Evolutionary conservation across 2,797 vertebrate species (phyloP).

Genomic region (Tachyglossus aculeatus): DNA sequence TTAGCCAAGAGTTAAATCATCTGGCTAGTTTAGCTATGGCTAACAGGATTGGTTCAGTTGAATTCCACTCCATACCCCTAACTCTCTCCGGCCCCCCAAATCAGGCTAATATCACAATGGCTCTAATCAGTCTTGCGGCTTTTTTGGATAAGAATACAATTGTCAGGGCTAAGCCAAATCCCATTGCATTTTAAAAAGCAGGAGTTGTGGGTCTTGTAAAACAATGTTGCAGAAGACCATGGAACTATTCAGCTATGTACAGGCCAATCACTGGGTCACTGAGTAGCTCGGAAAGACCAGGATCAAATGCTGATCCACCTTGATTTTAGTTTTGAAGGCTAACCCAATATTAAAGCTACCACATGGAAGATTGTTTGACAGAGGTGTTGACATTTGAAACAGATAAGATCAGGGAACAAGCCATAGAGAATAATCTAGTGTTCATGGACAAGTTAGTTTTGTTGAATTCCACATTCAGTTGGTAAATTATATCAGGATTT

Average conservation of each 20-base stretch:
- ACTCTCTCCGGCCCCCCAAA: too few species aligned
- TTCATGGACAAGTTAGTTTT: slow-evolving; percentile 38
- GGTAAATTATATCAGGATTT: slow-evolving; percentile 48
- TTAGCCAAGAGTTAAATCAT: not conserved
- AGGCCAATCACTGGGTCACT: not conserved
- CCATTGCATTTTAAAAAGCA: not conserved
- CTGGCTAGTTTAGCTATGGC: not conserved
- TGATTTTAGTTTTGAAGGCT: slow-evolving; percentile 12
- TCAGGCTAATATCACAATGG: not conserved
- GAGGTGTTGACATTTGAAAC: slow-evolving; percentile 55
- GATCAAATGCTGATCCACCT: slow-evolving; percentile 18
- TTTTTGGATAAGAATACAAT: slow-evolving; percentile 18
- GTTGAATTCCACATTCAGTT: slow-evolving; percentile 31
- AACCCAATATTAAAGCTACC: slow-evolving; percentile 34
- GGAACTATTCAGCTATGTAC: not conserved
- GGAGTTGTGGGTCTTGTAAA: not conserved
- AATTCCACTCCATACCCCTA: too few species aligned
- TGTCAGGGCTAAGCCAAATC: not conserved
- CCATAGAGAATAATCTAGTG: slow-evolving; percentile 29
- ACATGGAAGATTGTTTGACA: slow-evolving; percentile 3
- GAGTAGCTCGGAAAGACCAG: not conserved
- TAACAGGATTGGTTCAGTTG: slow-evolving; percentile 3
- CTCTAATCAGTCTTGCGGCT: not conserved
- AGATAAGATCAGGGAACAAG: slow-evolving; percentile 45
- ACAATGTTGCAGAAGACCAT: not conserved